A percentile compares a stretch with the other conserved stretches of the same genome.
Conservation (phyloP, 2,888 invertebrate species). For the Hyles lineata region DNA sequence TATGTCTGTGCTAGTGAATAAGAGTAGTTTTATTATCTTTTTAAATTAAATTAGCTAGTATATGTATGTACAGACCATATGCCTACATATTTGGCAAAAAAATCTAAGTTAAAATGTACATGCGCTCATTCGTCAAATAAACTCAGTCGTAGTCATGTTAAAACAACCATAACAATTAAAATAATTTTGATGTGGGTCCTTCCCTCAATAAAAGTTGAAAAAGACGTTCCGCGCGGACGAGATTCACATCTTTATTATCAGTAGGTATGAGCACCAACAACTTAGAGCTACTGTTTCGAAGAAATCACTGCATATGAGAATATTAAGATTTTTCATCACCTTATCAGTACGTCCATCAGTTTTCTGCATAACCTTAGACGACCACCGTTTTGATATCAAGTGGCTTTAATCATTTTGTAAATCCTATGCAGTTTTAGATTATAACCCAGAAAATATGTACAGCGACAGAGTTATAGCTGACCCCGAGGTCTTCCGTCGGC, state of each 20-base stretch:
- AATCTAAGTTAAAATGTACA: neutral
- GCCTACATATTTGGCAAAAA: neutral
- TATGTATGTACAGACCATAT: neutral
- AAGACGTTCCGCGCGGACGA: conserved; percentile 44
- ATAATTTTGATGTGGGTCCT: conserved; percentile 34
- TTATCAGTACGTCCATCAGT: conserved; percentile 50
- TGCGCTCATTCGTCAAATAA: conserved; percentile 5
- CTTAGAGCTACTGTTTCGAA: conserved; percentile 60
- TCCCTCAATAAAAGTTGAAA: conserved; percentile 41
- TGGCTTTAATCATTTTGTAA: conserved; percentile 22
- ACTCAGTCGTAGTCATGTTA: conserved; percentile 32
- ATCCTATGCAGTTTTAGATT: conserved; percentile 26
- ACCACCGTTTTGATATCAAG: conserved; percentile 21
- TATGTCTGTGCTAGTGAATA: neutral
- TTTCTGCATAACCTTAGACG: conserved; percentile 51
- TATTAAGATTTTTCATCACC: conserved; percentile 55
- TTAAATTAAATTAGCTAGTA: neutral
- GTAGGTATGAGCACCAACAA: conserved; percentile 58
- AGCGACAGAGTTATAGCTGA: conserved; percentile 47
- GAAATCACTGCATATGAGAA: conserved; percentile 56
- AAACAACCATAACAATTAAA: conserved; percentile 30
- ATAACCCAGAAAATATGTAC: conserved; percentile 21
- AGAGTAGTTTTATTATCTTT: neutral
- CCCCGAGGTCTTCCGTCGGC: conserved; percentile 55
- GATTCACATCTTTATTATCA: conserved; percentile 60